Conservation (phyloP, 2,888 invertebrate genomes). For the Vannuccia rotundouncinata region DNA sequence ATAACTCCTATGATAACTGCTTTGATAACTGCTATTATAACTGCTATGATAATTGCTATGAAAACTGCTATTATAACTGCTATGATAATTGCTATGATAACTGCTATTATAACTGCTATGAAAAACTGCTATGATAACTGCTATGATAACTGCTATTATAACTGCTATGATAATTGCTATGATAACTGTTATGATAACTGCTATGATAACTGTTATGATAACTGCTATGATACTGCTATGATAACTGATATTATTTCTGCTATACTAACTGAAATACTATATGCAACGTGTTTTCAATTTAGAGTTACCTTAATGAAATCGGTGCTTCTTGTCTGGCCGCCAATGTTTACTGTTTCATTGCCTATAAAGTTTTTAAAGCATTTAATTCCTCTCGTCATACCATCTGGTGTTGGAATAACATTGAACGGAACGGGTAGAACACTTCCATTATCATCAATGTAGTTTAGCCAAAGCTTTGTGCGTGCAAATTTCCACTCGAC, state of each 20-base stretch:
- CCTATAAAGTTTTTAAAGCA: conserved; percentile 44
- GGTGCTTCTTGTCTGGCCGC: conserved; percentile 47
- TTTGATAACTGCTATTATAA: not conserved
- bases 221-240: too few species aligned
- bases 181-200: too few species aligned
- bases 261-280: not conserved
- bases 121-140: too few species aligned
- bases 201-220: too few species aligned
- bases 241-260: too few species aligned
- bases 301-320: conserved; percentile 53
- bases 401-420: conserved; percentile 60
- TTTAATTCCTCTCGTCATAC: conserved; percentile 48
- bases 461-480: conserved; percentile 69
- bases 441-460: conserved; percentile 65
- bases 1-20: not conserved
- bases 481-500: conserved; percentile 72
- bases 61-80: not conserved
- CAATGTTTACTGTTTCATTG: conserved; percentile 44
- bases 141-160: too few species aligned
- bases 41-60: not conserved
- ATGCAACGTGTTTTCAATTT: not conserved
- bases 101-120: not conserved
- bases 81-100: not conserved
- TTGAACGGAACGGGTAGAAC: conserved; percentile 67
- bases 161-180: too few species aligned